Evolutionary conservation across 2,797 vertebrate species (phyloP), one percentile per base, ranked within the genome.

Genomic region (Betta splendens): DNA sequence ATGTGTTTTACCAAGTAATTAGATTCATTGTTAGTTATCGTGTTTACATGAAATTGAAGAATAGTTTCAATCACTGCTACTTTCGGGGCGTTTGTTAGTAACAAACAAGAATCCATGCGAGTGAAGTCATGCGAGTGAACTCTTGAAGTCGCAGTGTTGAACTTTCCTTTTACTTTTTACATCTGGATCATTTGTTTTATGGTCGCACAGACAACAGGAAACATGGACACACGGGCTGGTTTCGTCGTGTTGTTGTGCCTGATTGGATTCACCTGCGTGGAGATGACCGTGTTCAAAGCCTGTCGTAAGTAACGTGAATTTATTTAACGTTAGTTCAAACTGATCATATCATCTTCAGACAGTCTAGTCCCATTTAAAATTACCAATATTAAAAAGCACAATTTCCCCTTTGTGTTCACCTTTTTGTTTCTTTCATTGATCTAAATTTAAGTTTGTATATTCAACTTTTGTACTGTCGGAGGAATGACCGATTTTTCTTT

Each of bases 221-320:
- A 36, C 23, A 94, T 94, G 93, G 88, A 86, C 17, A 38, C 70
- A 32, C 74, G 72, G 13, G 9, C 56, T 20, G 37, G 72, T 21
- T 47, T 73, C 3, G 10, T 87, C 10, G 50, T 83, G 9, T 47
- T 87, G 9, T 21, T 89, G 16, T 83, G 84, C 42, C n/a, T 91
- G 13, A 74, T 93, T 9, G 86, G 76, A 0, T 35, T 83, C 69
- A 72, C 80, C 40, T 81, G 77, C 17, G 87, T 89, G 1, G 77
- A 81, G 2, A 73, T 57, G 0, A 88, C 92, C 7, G 91, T 85
- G 17, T 94, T 63, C 54, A 0, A n/a, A 0, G 89, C 93, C 31
- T 94, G 92, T 32, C 92, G 93, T 92, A 52, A 86, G 87, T 25
- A 25, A 23, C 7, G 23, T 25, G 23, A 25, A 25, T 4, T 4